Base-by-base conservation (phyloP, 2,888 invertebrate species). In the Melanotus villosus region DNA sequence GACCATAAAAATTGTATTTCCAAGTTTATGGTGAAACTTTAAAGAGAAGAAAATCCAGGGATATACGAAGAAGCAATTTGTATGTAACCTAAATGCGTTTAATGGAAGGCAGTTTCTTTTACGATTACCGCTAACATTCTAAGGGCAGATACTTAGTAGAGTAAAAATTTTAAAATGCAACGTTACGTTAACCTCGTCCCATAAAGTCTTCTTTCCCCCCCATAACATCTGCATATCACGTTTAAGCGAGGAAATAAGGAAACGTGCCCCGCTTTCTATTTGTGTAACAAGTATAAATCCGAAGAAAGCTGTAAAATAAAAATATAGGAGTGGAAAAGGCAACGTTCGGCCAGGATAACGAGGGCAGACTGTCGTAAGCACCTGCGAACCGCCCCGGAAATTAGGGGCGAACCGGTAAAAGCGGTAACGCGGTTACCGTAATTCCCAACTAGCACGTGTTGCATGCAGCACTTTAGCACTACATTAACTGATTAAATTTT, bases 351-450 rank as follows among this genome's bases (percentile, higher is more conserved):
- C 50, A 65, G 75, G 75, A 78, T 79, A 79, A 79, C 78, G 75
- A 77, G 77, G 71, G 71, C 65, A 68, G 75, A 76, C 73, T 70
- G 70, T 74, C 65, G 74, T 73, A 76, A 78, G 79, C 79, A 79
- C 78, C 79, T 78, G 78, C 67, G 78, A 76, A 77, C 78, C 78
- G 73, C 75, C 75, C 76, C 74, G 75, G 77, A 77, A 76, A 77
- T 79, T 79, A 77, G 77, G 75, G 76, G 70, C 64, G 72, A 75
- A 70, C 68, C 65, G 65, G 69, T 65, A 65, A 65, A 65, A 65
- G 65, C 60, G 72, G 72, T 73, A 75, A 75, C 73, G 73, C 60
- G 75, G 77, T 78, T 77, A 76, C 65, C 36, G 65, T 76, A 75
- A 74, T 75, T 75, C 73, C 73, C 71, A 38, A 60, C 41, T 71